phyloP scores from a whole-genome alignment of 35 echinoderm and acorn worm genomes.

The Ophiothrix spiculata region DNA sequence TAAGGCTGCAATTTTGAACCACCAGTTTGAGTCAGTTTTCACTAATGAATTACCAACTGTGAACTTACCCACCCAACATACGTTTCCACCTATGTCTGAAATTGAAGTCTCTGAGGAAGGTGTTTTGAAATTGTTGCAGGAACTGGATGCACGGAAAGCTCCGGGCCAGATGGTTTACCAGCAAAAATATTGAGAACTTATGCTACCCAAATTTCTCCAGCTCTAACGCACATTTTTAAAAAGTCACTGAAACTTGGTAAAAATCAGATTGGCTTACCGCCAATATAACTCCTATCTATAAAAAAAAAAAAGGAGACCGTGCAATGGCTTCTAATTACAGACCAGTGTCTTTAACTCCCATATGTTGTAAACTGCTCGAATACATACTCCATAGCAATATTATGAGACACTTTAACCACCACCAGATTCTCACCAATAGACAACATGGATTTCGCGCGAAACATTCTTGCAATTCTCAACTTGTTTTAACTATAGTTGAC shows the following conservation, averaged over 20 bases:
- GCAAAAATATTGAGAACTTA: not conserved
- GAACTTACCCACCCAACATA: not conserved
- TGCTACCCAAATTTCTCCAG: not conserved
- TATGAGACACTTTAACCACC: not conserved
- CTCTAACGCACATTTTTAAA: not conserved
- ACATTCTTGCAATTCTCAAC: constrained; percentile 8
- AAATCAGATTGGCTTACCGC: constrained; percentile 20
- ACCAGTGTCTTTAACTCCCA: constrained; percentile 24
- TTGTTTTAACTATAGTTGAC: not conserved
- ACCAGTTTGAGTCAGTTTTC: constrained; percentile 7
- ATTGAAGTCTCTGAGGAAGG: not conserved
- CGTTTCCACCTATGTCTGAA: not conserved
- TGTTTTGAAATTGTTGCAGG: not conserved
- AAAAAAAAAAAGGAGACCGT: constrained; percentile 23
- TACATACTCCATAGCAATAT: constrained; percentile 20
- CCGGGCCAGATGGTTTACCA: constrained; percentile 7
- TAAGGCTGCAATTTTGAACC: not conserved
- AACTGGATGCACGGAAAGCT: not conserved
- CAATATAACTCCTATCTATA: constrained; percentile 10
- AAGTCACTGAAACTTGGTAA: not conserved
- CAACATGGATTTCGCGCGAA: not conserved
- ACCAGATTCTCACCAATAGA: constrained; percentile 5
- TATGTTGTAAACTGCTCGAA: constrained; percentile 27
- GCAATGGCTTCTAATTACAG: not conserved
- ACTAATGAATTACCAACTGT: not conserved